Base-by-base conservation (phyloP, 2,113 vertebrate species). In the Mormyrus lacerda region DNA sequence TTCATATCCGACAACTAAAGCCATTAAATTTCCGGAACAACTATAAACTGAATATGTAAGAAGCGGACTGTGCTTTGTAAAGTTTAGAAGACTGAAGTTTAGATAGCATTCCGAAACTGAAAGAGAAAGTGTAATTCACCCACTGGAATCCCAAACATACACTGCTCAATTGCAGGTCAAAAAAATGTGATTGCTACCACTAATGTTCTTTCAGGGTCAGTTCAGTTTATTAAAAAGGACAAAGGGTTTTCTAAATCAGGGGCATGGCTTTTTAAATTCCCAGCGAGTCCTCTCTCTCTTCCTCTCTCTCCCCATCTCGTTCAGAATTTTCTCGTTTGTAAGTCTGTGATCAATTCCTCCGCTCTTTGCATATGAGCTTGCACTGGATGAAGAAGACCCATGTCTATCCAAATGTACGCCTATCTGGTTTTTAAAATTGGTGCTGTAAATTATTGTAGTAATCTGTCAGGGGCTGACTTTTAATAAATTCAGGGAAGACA, bases 351-450 rank as follows among this genome's bases (percentile, higher is more conserved):
- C 85, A 87, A 53, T 51, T 51, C 19, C 35, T 17, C 73, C 1
- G 39, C 73, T 45, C 82, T n/a, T 84, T 47, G 42, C 7, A 8
- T n/a, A 10, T 83, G 79, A 83, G 21, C 19, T 45, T 21, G 13
- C 35, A 11, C n/a, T 9, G 39, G 44, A 44, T 87, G 51, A 87
- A n/a, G 15, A 44, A 24, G 17, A n/a, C 17, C 39, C 11, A 2
- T 47, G 53, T 65, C 47, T 42, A 24, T 73, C 9, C 58, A 73
- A 50, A 48, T 73, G 58, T 13, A 42, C 35, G 24, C 45, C 39
- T 44, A 73, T 69, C 42, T 47, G 87, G 5, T n/a, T 47, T 47
- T 88, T 31, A 87, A 87, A 88, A 73, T 88, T 88, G 87, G 24
- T 73, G 87, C 35, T 15, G 15, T 88, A 73, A 88, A 42, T 61